Conservation (phyloP, 2,888 invertebrate species). For the Nasonia oneida region DNA sequence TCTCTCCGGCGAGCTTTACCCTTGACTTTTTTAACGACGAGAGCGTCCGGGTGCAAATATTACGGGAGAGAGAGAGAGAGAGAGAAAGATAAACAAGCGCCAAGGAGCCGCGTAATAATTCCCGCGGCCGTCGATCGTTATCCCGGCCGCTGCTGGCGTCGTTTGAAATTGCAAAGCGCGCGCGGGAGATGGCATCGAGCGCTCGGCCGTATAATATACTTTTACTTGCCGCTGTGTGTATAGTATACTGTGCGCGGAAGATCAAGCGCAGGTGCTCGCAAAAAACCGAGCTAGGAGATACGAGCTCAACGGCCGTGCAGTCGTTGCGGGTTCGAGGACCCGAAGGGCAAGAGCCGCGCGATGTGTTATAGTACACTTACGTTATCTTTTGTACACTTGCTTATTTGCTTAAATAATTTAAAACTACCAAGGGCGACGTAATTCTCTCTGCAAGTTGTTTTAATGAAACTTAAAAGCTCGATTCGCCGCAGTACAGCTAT, state of each 20-base stretch:
- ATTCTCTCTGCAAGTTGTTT: too few relatives aligned
- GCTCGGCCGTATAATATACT: not conserved
- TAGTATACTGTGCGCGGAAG: not conserved
- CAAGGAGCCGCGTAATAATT: not conserved
- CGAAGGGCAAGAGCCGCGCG: not conserved
- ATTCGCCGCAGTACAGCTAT: too few relatives aligned
- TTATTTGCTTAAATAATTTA: too few relatives aligned
- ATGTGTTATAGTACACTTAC: not conserved
- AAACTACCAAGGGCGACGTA: too few relatives aligned
- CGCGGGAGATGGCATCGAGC: conserved; percentile 2
- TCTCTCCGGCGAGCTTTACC: not conserved
- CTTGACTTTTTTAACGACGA: not conserved
- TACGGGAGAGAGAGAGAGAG: not conserved
- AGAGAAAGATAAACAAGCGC: conserved; percentile 2
- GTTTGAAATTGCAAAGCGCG: conserved; percentile 25
- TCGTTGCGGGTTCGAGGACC: conserved; percentile 41
- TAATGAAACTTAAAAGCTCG: too few relatives aligned
- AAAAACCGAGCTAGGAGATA: not conserved
- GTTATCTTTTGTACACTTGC: not conserved
- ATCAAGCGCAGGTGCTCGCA: conserved; percentile 24
- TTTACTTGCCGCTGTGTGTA: not conserved
- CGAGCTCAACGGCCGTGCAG: not conserved
- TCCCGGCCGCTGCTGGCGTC: not conserved
- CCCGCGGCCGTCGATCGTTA: not conserved
- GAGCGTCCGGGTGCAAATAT: not conserved